These are phyloP conservation scores for Echiichthys vipera DNA, from an alignment of 2,797 vertebrate genomes.

Conservation along the genomic window DNA sequence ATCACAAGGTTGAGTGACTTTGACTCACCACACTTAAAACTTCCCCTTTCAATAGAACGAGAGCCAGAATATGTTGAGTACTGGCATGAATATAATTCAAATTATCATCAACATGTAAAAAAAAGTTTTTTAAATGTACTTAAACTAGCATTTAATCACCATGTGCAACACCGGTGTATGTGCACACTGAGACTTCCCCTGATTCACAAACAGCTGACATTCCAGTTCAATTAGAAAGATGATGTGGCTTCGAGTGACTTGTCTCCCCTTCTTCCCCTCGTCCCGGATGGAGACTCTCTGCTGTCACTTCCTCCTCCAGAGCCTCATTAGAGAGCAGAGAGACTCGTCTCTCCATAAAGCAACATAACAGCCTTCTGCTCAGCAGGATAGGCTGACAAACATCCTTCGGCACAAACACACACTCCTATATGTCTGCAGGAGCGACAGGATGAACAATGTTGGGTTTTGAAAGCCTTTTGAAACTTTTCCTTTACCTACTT, in stretches of 20 bases:
- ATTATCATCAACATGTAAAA: not conserved
- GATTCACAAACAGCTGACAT: not conserved
- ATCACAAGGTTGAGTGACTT: conserved; percentile 12
- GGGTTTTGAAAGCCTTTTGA: not conserved
- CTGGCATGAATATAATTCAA: not conserved
- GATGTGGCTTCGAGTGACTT: conserved; percentile 53
- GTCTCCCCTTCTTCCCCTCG: not conserved
- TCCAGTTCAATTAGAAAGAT: conserved; percentile 6
- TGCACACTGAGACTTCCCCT: not conserved
- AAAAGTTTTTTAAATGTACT: too few species aligned
- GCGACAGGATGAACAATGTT: not conserved
- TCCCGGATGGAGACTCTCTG: conserved; percentile 38
- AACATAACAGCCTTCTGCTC: conserved; percentile 47
- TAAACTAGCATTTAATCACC: not conserved
- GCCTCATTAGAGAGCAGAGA: conserved; percentile 67
- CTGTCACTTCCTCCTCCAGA: conserved; percentile 49
- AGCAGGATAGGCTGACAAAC: conserved; percentile 65
- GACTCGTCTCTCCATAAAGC: conserved; percentile 66
- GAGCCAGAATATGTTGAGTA: not conserved
- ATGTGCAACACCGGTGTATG: not conserved
- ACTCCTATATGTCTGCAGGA: conserved; percentile 1
- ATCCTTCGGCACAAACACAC: conserved; percentile 49
- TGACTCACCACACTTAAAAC: conserved; percentile 22
- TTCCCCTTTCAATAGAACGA: not conserved
- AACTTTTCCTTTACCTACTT: not conserved